A percentile compares a stretch with the other conserved stretches of the same genome.
phyloP scores from a whole-genome alignment of 37 sponge, comb jelly and placozoan genomes.

The Halichondria panicea region DNA sequence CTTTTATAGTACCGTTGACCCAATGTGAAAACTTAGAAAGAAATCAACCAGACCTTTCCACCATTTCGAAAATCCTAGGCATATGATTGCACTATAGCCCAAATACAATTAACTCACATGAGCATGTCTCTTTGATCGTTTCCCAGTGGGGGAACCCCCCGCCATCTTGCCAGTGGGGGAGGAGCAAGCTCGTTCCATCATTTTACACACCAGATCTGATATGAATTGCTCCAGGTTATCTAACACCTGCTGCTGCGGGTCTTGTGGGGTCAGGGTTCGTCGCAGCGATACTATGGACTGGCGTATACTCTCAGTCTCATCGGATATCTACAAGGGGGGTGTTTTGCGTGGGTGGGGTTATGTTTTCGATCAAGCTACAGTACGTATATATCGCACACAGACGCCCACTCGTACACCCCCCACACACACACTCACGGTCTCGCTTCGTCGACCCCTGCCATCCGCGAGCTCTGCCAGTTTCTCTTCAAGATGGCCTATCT shows the following conservation, averaged over 20 bases:
- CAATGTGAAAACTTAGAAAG: too few species aligned
- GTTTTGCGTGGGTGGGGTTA: too few species aligned
- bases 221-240: slow-evolving; percentile 30
- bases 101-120: neutral
- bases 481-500: slow-evolving; percentile 32
- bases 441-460: neutral
- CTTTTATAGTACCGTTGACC: too few species aligned
- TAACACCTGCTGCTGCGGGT: slow-evolving; percentile 27
- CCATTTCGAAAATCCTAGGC: too few species aligned
- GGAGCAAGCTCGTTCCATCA: slow-evolving; percentile 16
- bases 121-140: slow-evolving; percentile 26
- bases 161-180: too few species aligned
- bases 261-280: slow-evolving; percentile 6
- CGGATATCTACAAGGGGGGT: slow-evolving; percentile 8
- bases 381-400: too few species aligned
- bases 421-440: neutral
- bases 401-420: too few species aligned
- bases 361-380: too few species aligned
- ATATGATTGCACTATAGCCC: too few species aligned
- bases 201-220: slow-evolving; percentile 17
- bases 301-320: slow-evolving; percentile 37
- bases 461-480: slow-evolving; percentile 21
- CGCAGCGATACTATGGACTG: slow-evolving; percentile 16
- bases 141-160: slow-evolving; percentile 23
- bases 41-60: too few species aligned